Evolutionary conservation across 2,797 vertebrate species (phyloP).

Genomic region (Neostethus bicornis): DNA sequence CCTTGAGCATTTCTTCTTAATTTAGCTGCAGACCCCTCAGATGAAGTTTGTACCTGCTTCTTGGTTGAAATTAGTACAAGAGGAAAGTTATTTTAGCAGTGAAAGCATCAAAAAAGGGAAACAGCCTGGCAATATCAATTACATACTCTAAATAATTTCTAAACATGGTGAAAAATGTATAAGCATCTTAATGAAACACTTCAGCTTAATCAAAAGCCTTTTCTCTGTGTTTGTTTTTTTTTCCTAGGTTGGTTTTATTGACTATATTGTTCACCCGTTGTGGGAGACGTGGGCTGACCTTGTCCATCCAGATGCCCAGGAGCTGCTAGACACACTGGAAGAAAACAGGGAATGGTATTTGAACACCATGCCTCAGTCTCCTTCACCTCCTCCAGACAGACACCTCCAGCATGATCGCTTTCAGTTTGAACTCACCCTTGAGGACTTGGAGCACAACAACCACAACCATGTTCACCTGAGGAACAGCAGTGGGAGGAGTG

Average conservation of each 20-base stretch:
- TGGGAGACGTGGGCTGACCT: conserved; percentile 97
- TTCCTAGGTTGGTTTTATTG: conserved; percentile 93
- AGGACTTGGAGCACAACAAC: conserved; percentile 83
- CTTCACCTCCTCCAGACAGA: conserved; percentile 87
- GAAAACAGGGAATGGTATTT: conserved; percentile 97
- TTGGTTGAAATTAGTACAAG: no score
- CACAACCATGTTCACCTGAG: conserved; percentile 65
- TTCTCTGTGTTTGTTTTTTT: background rate
- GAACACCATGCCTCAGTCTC: conserved; percentile 93
- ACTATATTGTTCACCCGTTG: conserved; percentile 93
- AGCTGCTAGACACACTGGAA: conserved; percentile 92
- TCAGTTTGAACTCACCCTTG: conserved; percentile 92
- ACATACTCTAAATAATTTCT: background rate
- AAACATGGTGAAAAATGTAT: background rate
- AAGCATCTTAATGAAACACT: background rate
- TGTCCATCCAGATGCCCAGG: conserved; percentile 93
- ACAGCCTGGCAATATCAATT: no score
- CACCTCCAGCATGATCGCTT: conserved; percentile 90
- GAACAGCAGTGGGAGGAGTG: conserved; percentile 16
- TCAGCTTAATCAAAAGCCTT: background rate
- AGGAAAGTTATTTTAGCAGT: no score
- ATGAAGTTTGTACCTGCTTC: no score
- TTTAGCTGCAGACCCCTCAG: no score
- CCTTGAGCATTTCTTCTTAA: no score
- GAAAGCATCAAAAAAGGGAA: no score